These are phyloP conservation scores for Parauchenoglanis punctatus DNA, from an alignment of 2,797 vertebrate species.

Conservation along the genomic window DNA sequence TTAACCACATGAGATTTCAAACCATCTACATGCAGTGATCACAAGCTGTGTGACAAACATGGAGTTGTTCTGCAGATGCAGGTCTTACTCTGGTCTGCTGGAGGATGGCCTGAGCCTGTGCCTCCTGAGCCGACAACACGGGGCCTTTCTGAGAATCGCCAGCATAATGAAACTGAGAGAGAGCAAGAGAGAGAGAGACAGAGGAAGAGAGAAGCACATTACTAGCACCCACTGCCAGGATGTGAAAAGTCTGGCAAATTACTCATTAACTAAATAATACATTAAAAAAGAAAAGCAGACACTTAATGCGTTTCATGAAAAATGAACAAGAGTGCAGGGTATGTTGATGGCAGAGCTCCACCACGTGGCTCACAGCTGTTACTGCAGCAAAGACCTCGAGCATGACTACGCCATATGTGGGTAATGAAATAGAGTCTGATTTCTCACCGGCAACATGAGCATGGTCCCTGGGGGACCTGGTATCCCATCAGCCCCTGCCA, in stretches of 20 bases:
- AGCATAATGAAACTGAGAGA: constrained; percentile 82
- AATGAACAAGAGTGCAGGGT: not conserved
- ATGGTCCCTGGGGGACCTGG: constrained; percentile 85
- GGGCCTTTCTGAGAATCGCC: constrained; percentile 85
- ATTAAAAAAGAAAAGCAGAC: constrained; percentile 21
- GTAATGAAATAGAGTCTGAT: constrained; percentile 1
- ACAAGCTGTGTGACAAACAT: not conserved
- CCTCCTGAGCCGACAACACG: constrained; percentile 85
- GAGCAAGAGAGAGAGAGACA: not conserved
- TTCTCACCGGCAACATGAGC: constrained; percentile 88
- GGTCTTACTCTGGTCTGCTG: constrained; percentile 84
- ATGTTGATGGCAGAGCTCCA: constrained; percentile 52
- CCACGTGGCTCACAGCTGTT: constrained; percentile 47
- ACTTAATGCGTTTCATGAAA: constrained; percentile 12
- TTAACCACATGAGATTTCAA: not conserved
- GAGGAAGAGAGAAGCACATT: not conserved
- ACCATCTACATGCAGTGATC: not conserved
- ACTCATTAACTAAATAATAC: constrained; percentile 26
- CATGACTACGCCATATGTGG: not conserved
- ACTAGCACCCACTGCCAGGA: not conserved
- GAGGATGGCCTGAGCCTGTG: constrained; percentile 88
- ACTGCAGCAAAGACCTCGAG: constrained; percentile 20
- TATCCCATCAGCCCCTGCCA: constrained; percentile 85
- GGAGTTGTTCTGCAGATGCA: not conserved
- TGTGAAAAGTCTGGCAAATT: constrained; percentile 22